phyloP scores from a whole-genome alignment of 2,888 invertebrate genomes.

The Agonum fuliginosum region DNA sequence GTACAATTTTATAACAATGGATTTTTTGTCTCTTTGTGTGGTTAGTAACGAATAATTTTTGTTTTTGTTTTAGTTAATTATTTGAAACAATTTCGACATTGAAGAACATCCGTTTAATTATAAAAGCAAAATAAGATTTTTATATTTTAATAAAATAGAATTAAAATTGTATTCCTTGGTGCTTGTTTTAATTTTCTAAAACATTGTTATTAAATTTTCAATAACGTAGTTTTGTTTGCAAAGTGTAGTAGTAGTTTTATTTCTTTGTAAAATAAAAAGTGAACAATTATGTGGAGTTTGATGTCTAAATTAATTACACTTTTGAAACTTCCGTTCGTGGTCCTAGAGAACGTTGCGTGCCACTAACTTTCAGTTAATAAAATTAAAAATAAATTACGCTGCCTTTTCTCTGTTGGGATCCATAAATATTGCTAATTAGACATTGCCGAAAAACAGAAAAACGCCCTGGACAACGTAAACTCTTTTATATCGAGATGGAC shows the following conservation, averaged over 20 bases:
- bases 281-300: conserved; percentile 25
- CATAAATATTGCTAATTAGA: conserved; percentile 29
- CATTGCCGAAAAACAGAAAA: conserved; percentile 13
- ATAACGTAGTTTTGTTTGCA: background rate
- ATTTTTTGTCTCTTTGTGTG: background rate
- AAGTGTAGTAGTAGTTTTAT: background rate
- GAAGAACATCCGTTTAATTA: conserved; percentile 26
- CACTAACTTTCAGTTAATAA: conserved; percentile 42
- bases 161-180: background rate
- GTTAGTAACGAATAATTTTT: background rate
- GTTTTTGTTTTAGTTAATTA: conserved; percentile 24
- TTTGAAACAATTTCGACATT: conserved; percentile 38
- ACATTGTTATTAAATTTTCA: background rate
- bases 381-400: conserved; percentile 37
- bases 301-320: conserved; percentile 43
- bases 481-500: no score
- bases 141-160: background rate
- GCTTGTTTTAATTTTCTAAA: background rate
- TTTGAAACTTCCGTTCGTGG: conserved; percentile 35
- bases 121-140: conserved; percentile 11
- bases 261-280: conserved; percentile 27
- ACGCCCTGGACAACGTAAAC: no score
- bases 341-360: conserved; percentile 20
- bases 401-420: conserved; percentile 24
- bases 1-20: conserved; percentile 24